Base-by-base conservation (phyloP, 1,140 invertebrate species). In the Heliconius hermathena region DNA sequence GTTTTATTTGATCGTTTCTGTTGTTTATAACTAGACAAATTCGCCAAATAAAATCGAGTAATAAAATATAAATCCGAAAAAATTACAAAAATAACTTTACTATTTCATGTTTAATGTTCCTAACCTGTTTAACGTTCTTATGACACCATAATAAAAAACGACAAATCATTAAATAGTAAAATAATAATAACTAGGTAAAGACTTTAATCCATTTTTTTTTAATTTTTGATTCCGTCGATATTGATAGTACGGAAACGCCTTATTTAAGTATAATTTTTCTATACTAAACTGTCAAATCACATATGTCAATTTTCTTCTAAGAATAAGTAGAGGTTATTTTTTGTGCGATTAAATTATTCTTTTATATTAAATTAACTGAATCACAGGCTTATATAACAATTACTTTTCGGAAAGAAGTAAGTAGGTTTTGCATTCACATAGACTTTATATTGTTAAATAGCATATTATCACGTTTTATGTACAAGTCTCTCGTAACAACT, bases 331-430 rank as follows among this genome's bases (percentile, higher is more conserved):
- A 66, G 60, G 60, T 66, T 66, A 66, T 66, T 66, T 66, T 66
- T 66, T 29, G n/a, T 57, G n/a, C 22, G n/a, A 66, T 66, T 66
- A 29, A 66, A 66, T 66, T 66, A 29, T 66, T 66, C 60, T 66
- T 26, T 66, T 66, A 66, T 66, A 66, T 66, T 26, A 66, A 66
- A 74, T 74, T 77, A 81, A 22, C 52, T 73, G 41, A 81, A 71
- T 74, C 33, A 71, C 66, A 66, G 38, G 26, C 41, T 77, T 77
- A 29, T 22, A 54, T 73, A 77, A 74, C 54, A 73, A 60, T 71
- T 46, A 9, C 22, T 70, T 66, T 73, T 66, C 29, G 0, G 22
- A 71, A 33, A 77, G 33, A 80, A 73, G 79, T 80, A 73, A 80
- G 79, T 76, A 9, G 4, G 49, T 22, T 76, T n/a, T 8, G 9